These are phyloP conservation scores for Rhagonycha lutea DNA, from an alignment of 2,888 invertebrate species.

Conservation along the genomic window DNA sequence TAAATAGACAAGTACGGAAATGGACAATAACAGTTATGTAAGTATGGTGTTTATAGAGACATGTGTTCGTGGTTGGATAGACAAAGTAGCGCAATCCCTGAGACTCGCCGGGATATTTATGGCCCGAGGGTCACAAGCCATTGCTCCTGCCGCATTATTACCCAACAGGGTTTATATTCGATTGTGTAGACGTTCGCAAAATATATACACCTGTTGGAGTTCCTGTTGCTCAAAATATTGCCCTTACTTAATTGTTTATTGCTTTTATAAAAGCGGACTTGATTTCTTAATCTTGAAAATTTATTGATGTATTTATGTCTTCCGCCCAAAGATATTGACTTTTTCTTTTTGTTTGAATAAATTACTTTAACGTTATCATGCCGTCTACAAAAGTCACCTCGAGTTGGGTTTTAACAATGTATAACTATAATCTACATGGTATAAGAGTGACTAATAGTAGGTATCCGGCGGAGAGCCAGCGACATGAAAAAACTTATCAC, in stretches of 20 bases:
- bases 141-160: conserved; percentile 57
- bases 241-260: conserved; percentile 24
- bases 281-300: neutral
- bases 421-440: conserved; percentile 16
- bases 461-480: conserved; percentile 35
- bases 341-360: neutral
- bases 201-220: conserved; percentile 58
- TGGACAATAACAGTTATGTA: conserved; percentile 30
- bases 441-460: conserved; percentile 34
- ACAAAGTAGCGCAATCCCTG: conserved; percentile 45
- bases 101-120: conserved; percentile 55
- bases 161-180: conserved; percentile 55
- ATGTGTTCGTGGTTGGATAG: conserved; percentile 32
- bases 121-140: conserved; percentile 57
- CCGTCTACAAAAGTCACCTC: neutral
- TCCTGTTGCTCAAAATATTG: conserved; percentile 38
- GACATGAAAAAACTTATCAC: conserved; percentile 31
- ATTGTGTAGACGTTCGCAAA: conserved; percentile 53
- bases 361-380: neutral
- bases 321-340: neutral
- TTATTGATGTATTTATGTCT: neutral
- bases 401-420: neutral
- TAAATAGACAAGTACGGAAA: conserved; percentile 23
- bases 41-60: conserved; percentile 32
- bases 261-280: conserved; percentile 9